Evolutionary conservation across 2,113 vertebrate genomes (phyloP), one percentile per base, ranked within the genome.

Genomic region (Cyanoramphus novaezelandiae): DNA sequence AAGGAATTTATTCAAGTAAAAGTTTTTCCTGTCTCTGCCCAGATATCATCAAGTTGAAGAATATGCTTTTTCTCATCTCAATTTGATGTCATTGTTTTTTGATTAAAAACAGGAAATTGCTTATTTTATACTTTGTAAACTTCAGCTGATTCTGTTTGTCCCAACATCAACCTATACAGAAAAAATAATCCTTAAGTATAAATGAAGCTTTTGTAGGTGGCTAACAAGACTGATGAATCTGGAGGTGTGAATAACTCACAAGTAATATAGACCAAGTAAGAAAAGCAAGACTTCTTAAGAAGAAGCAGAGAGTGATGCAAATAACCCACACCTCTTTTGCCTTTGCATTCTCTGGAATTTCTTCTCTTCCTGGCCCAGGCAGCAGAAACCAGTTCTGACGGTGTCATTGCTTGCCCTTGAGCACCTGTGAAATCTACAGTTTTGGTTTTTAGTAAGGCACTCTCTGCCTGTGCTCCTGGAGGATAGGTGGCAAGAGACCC

Each of bases 151-250:
- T 78, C 35, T 78, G 60, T 68, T 91, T 85, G 75, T 62, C 43
- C 49, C 20, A 79, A 7, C 3, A 4, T 77, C 46, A 33, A 37
- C 46, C 39, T 62, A 68, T 28, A 72, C 10, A 62, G 39, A 67
- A 83, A n/a, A 71, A 37, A 12, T 53, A 35, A 47, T 83, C 41
- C 41, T 27, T 11, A 81, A 68, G 62, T 82, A 31, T 50, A 92
- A 86, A 86, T 37, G 17, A 86, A 90, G 57, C 6, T 81, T 92
- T 95, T 89, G 29, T 57, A 81, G 64, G 28, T 65, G 64, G 77
- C 21, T 84, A 71, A 84, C 28, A 59, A 90, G 43, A 21, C 37
- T 49, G 57, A 72, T 75, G 49, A 77, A 76, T 70, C 50, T 63
- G 41, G 44, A 85, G 15, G 5, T 76, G 17, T 6, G 5, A 23